Conservation (phyloP, 2,797 vertebrate species). For the Phoxinus dragarum region DNA sequence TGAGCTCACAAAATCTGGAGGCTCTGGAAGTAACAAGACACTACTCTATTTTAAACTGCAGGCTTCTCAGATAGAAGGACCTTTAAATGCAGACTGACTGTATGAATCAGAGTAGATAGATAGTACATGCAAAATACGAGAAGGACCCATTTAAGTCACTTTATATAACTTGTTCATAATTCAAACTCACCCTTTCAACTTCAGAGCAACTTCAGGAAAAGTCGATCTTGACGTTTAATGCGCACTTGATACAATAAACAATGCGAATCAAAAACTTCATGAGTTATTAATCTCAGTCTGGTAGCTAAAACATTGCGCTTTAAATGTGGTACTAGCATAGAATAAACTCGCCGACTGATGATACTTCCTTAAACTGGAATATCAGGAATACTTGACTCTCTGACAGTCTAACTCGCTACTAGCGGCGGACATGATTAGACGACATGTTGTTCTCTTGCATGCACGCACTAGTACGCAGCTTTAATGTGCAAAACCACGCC, state of each 20-base stretch:
- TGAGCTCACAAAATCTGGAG: constrained; percentile 17
- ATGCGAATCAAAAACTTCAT: not conserved
- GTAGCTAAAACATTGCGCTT: not conserved
- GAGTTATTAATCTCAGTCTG: not conserved
- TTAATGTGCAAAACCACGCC: not conserved
- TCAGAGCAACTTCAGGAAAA: not conserved
- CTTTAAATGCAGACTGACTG: too few species aligned
- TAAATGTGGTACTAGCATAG: not conserved
- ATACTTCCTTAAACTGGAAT: not conserved
- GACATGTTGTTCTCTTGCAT: not conserved
- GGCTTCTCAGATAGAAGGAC: not conserved
- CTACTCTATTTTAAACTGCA: constrained; percentile 56
- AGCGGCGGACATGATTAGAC: not conserved
- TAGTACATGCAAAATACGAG: not conserved
- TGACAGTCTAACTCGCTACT: not conserved
- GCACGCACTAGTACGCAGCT: not conserved
- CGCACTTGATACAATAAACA: too few species aligned
- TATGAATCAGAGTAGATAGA: not conserved
- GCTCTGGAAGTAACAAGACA: constrained; percentile 42
- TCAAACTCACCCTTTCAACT: not conserved
- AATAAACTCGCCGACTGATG: not conserved
- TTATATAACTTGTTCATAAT: not conserved
- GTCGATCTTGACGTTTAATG: not conserved
- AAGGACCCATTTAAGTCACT: not conserved
- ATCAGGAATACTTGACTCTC: not conserved